Evolutionary conservation across 2,888 invertebrate genomes (phyloP).

Genomic region (Drosophila ochracea): DNA sequence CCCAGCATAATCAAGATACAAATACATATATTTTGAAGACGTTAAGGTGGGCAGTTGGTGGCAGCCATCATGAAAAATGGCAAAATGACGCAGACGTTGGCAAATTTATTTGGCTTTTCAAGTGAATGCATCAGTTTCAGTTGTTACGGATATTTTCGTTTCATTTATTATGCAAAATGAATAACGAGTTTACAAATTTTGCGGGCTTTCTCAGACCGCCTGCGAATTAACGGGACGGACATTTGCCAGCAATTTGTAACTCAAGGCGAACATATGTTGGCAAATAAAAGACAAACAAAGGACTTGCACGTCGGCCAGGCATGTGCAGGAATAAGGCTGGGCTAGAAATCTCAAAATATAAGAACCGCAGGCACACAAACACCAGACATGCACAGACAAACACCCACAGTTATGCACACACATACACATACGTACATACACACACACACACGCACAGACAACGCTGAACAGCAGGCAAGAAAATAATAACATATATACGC

Average conservation of each 20-base stretch:
- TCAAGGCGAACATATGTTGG: slow-evolving; percentile 77
- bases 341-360: slow-evolving; percentile 26
- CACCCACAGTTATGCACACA: slow-evolving; percentile 9
- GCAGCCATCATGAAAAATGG: slow-evolving; percentile 22
- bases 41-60: slow-evolving; percentile 1
- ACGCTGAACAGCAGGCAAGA: slow-evolving; percentile 19
- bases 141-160: slow-evolving; percentile 62
- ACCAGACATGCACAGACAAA: slow-evolving; percentile 10
- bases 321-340: slow-evolving; percentile 41
- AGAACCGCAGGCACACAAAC: slow-evolving; percentile 47
- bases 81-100: slow-evolving; percentile 36
- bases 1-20: slow-evolving; percentile 9
- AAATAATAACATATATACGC: slow-evolving; percentile 63
- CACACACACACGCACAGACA: slow-evolving; percentile 3
- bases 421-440: slow-evolving; percentile 15
- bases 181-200: slow-evolving; percentile 68
- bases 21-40: slow-evolving; percentile 9
- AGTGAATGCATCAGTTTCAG: slow-evolving; percentile 15
- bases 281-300: slow-evolving; percentile 78
- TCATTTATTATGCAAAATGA: slow-evolving; percentile 71
- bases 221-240: slow-evolving; percentile 61
- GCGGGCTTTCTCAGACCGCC: slow-evolving; percentile 44
- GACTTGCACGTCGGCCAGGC: slow-evolving; percentile 48
- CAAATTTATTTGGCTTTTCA: slow-evolving; percentile 34
- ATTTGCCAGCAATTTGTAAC: slow-evolving; percentile 72